Conservation (phyloP, 92 coral and sea anemone genomes). For the Anthopleura xanthogrammica region DNA sequence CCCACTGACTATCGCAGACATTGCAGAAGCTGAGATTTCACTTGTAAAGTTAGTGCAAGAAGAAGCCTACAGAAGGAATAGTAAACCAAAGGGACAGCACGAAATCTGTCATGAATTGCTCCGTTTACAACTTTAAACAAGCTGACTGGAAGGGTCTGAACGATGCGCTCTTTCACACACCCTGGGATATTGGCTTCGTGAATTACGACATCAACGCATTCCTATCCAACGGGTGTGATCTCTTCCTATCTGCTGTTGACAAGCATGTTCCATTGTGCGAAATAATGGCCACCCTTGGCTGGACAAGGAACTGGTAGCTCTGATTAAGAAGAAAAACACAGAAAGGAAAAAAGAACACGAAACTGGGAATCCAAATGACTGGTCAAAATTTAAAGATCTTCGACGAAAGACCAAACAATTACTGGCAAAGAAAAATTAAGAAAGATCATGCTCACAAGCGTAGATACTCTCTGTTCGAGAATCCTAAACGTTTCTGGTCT, state of each 20-base stretch:
- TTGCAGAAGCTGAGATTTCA: background rate
- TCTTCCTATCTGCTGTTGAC: background rate
- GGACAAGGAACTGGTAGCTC: background rate
- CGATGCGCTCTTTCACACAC: background rate
- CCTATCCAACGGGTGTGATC: background rate
- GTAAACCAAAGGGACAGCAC: background rate
- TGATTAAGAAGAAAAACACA: background rate
- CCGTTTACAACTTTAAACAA: conserved; percentile 37
- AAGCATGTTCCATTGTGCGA: background rate
- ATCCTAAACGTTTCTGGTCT: background rate
- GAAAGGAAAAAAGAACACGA: background rate
- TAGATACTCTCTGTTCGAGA: background rate
- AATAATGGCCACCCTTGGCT: too few species aligned
- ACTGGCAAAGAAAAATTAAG: background rate
- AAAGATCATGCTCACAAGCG: background rate
- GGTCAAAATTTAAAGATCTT: background rate
- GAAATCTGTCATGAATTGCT: conserved; percentile 20
- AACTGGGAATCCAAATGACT: background rate
- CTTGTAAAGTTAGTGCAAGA: background rate
- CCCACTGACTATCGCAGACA: background rate
- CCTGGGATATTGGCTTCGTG: background rate
- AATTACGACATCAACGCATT: background rate
- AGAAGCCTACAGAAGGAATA: background rate
- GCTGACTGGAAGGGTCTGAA: conserved; percentile 60
- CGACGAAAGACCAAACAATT: background rate